Evolutionary conservation across 2,113 vertebrate species (phyloP), one percentile per base, ranked within the genome.

Genomic region (Galemys pyrenaicus): DNA sequence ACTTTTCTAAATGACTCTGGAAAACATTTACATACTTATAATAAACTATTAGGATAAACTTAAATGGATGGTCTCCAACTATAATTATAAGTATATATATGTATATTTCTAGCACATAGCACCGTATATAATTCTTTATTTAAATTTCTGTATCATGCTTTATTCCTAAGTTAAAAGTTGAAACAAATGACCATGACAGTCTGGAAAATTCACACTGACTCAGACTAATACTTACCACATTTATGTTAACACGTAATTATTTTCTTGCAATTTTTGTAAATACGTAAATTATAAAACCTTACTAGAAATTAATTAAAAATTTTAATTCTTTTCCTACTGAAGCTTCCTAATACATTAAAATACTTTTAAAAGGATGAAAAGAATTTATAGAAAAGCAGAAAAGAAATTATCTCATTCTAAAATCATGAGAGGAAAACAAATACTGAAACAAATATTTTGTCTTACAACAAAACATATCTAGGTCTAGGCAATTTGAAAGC

Each of bases 151-250:
- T 26, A 83, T 82, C 28, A 87, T 62, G 44, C 13, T 89, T 75
- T 22, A 86, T 78, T 74, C 7, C 32, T 30, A 87, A 89, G 7
- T 74, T 85, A 17, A 88, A 96, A 81, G 91, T 6, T 37, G 2
- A 28, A 78, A 81, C 71, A 80, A 91, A 93, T 83, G 56, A 74
- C 26, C 94, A 56, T 86, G n/a, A 87, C 12, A 94, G 13, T 58
- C 60, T 82, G 26, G 30, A 39, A 56, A 30, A 0, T 44, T 89
- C 60, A 32, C 11, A 92, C 11, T 32, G 26, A 86, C 15, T 87
- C 24, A 68, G 37, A 82, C 54, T 82, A 93, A 74, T 94, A 91
- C 89, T 95, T 95, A 96, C 86, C 83, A n/a, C n/a, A n/a, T 92
- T 15, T 87, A 0, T 41, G 3, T 16, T 15, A 95, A 91, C 22